A percentile compares a stretch with the other conserved stretches of the same genome.
These are phyloP conservation scores for Epinotia bilunana DNA, from an alignment of 2,888 invertebrate genomes.

Conservation along the genomic window DNA sequence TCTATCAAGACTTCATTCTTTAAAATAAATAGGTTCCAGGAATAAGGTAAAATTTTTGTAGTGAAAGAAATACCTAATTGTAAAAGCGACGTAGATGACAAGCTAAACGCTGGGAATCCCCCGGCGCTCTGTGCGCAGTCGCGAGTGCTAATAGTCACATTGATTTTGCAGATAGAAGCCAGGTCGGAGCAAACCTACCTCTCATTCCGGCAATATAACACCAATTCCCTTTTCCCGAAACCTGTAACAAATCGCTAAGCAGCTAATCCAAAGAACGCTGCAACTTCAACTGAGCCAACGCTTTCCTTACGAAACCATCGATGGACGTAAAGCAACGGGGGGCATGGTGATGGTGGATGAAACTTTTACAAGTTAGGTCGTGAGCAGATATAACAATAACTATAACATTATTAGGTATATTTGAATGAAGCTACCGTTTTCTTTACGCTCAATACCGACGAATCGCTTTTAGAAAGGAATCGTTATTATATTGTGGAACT, in stretches of 20 bases:
- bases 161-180: slow-evolving; percentile 85
- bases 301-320: slow-evolving; percentile 48
- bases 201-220: slow-evolving; percentile 59
- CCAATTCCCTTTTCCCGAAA: slow-evolving; percentile 48
- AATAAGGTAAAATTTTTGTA: no score
- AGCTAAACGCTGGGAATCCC: slow-evolving; percentile 22
- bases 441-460: slow-evolving; percentile 77
- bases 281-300: slow-evolving; percentile 48
- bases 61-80: not conserved
- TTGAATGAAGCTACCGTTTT: slow-evolving; percentile 66
- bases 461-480: slow-evolving; percentile 72
- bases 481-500: slow-evolving; percentile 56
- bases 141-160: slow-evolving; percentile 84
- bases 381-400: slow-evolving; percentile 76
- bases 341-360: not conserved
- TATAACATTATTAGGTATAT: slow-evolving; percentile 76
- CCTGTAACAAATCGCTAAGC: slow-evolving; percentile 51
- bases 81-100: not conserved
- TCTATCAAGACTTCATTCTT: no score
- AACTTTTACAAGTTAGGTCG: slow-evolving; percentile 56
- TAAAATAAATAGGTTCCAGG: no score
- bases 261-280: slow-evolving; percentile 56
- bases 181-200: slow-evolving; percentile 80
- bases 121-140: slow-evolving; percentile 75
- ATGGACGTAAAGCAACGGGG: not conserved